phyloP scores from a whole-genome alignment of 2,113 vertebrate genomes.

The Grammomys dolichurus region DNA sequence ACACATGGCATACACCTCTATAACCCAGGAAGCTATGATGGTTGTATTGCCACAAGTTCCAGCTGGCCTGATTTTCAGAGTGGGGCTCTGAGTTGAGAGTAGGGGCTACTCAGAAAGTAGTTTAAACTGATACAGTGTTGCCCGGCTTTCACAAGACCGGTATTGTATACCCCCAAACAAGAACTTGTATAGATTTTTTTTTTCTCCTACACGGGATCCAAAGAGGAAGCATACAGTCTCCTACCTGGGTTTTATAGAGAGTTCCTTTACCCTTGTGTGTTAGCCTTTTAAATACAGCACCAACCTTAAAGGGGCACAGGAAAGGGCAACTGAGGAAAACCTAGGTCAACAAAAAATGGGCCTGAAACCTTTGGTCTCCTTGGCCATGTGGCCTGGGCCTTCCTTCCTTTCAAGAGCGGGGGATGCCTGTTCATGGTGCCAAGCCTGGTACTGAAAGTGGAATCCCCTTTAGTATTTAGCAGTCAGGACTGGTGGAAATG shows the following conservation, averaged over 20 bases:
- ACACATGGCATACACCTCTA: neutral
- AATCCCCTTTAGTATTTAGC: slow-evolving; percentile 23
- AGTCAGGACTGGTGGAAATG: neutral
- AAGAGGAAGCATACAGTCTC: slow-evolving; percentile 54
- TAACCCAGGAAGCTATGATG: no score
- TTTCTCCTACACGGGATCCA: slow-evolving; percentile 79
- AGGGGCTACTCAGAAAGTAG: neutral
- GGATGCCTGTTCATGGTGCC: neutral
- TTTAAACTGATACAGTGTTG: neutral
- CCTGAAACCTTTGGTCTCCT: neutral
- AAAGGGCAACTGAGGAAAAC: slow-evolving; percentile 42
- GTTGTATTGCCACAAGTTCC: neutral
- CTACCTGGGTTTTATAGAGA: slow-evolving; percentile 86
- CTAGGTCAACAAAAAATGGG: neutral
- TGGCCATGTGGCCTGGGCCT: neutral
- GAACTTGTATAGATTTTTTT: neutral
- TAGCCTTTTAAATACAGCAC: slow-evolving; percentile 88
- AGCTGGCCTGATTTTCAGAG: neutral
- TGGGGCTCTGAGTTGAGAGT: neutral
- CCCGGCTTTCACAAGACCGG: neutral
- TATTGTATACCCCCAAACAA: neutral
- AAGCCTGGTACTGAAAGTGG: neutral
- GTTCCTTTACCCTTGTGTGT: slow-evolving; percentile 88
- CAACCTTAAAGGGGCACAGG: slow-evolving; percentile 77
- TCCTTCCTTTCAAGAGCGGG: neutral